Evolutionary conservation across 2,888 invertebrate genomes (phyloP).

Genomic region (Escarpia spicata): DNA sequence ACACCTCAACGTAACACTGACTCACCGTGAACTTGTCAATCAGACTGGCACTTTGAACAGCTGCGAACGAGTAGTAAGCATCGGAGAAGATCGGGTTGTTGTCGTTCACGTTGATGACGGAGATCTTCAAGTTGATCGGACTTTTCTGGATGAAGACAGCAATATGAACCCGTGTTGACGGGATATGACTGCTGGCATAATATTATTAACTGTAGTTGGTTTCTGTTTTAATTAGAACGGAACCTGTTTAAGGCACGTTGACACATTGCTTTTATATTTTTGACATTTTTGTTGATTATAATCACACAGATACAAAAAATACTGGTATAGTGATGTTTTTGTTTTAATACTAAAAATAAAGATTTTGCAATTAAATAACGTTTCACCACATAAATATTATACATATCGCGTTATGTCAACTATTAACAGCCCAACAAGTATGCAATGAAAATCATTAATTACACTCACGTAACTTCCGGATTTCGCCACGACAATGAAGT

Average conservation of each 20-base stretch:
- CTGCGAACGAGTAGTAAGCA: slow-evolving; percentile 77
- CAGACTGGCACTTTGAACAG: neutral
- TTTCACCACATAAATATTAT: neutral
- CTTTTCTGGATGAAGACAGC: neutral
- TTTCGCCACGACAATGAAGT: slow-evolving; percentile 8
- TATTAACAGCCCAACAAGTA: neutral
- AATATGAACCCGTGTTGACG: neutral
- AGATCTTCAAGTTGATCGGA: slow-evolving; percentile 46
- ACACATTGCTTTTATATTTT: too few relatives aligned
- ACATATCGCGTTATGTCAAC: neutral
- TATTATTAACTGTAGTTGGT: too few relatives aligned
- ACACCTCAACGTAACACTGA: neutral
- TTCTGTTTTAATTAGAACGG: too few relatives aligned
- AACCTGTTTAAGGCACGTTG: too few relatives aligned
- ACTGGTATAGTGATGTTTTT: neutral
- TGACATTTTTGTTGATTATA: too few relatives aligned
- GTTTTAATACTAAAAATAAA: neutral
- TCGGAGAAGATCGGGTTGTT: slow-evolving; percentile 89
- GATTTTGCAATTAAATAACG: neutral
- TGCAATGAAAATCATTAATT: neutral
- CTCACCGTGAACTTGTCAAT: neutral
- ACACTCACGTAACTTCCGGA: neutral
- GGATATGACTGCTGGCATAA: neutral
- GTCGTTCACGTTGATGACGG: slow-evolving; percentile 66
- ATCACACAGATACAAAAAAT: too few relatives aligned